Evolutionary conservation across 1,140 invertebrate species (phyloP).

Genomic region (Drosophila asahinai): DNA sequence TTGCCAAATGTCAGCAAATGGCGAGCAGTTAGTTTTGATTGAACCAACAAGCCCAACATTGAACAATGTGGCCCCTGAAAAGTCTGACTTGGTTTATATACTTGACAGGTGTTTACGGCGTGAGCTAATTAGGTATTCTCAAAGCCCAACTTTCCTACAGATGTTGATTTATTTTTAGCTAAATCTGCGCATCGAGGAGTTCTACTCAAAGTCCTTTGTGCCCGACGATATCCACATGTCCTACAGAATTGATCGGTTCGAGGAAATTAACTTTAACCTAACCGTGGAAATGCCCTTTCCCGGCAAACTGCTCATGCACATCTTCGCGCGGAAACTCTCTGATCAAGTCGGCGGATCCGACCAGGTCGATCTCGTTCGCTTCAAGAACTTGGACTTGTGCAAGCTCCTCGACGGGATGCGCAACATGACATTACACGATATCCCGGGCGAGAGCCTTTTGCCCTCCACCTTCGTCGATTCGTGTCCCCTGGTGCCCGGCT

Average conservation of each 20-base stretch:
- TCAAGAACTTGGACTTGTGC: conserved; percentile 64
- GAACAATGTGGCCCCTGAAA: conserved; percentile 20
- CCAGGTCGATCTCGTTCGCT: conserved; percentile 45
- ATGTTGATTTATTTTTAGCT: conserved; percentile 9
- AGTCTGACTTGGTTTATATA: conserved; percentile 8
- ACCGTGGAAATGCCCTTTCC: conserved; percentile 60
- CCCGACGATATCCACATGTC: conserved; percentile 51
- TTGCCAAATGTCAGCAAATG: conserved; percentile 19
- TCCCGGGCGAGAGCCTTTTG: conserved; percentile 37
- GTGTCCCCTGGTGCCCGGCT: conserved; percentile 63
- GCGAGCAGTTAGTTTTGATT: conserved; percentile 6
- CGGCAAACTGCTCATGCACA: conserved; percentile 62
- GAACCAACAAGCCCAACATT: neutral
- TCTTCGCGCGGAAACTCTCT: conserved; percentile 54
- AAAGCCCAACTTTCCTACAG: neutral
- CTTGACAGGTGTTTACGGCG: conserved; percentile 11
- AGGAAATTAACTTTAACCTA: conserved; percentile 52
- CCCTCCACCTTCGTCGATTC: conserved; percentile 61
- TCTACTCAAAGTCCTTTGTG: conserved; percentile 66
- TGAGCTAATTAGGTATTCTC: conserved; percentile 34
- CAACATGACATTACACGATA: conserved; percentile 49
- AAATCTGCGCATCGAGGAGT: conserved; percentile 50
- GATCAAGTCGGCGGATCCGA: conserved; percentile 43
- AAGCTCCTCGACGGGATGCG: conserved; percentile 57
- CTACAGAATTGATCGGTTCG: conserved; percentile 33